These are phyloP conservation scores for Steinernema feltiae DNA, from an alignment of 1,140 invertebrate species.

Conservation along the genomic window DNA sequence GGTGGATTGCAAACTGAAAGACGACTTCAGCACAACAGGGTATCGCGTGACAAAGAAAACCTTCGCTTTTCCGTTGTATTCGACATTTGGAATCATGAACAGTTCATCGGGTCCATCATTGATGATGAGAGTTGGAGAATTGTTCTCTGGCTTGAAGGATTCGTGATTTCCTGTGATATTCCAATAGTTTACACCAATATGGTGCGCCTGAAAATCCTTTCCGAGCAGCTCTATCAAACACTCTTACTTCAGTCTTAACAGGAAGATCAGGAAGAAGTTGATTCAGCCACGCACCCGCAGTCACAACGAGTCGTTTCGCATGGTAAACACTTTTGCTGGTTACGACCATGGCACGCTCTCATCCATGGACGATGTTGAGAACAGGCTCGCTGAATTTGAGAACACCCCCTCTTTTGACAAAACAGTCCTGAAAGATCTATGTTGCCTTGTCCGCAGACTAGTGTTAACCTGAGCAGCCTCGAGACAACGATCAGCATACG, in stretches of 20 bases:
- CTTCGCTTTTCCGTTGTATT: slow-evolving; percentile 44
- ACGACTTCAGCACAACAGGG: slow-evolving; percentile 4
- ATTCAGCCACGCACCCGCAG: slow-evolving; percentile 41
- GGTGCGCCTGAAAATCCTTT: slow-evolving; percentile 1
- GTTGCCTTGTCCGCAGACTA: neutral
- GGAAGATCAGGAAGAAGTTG: slow-evolving; percentile 32
- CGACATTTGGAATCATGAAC: slow-evolving; percentile 41
- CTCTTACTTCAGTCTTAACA: slow-evolving; percentile 16
- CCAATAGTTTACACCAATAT: slow-evolving; percentile 43
- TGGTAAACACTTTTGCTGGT: neutral
- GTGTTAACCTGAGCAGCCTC: slow-evolving; percentile 16
- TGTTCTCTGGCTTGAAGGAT: slow-evolving; percentile 29
- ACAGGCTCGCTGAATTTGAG: slow-evolving; percentile 18
- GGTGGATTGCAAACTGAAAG: slow-evolving; percentile 41
- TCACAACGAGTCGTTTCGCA: slow-evolving; percentile 31
- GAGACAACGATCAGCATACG: slow-evolving; percentile 21
- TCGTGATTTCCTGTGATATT: slow-evolving; percentile 25
- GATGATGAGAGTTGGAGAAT: slow-evolving; percentile 42
- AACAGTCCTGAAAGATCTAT: neutral
- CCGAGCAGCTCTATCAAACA: neutral
- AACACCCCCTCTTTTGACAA: neutral
- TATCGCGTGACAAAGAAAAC: slow-evolving; percentile 17
- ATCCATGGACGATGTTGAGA: slow-evolving; percentile 12
- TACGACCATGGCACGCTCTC: slow-evolving; percentile 1
- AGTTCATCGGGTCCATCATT: slow-evolving; percentile 39